Evolutionary conservation across 2,888 invertebrate genomes (phyloP), one percentile per base, ranked within the genome.

Genomic region (Penaeus monodon): DNA sequence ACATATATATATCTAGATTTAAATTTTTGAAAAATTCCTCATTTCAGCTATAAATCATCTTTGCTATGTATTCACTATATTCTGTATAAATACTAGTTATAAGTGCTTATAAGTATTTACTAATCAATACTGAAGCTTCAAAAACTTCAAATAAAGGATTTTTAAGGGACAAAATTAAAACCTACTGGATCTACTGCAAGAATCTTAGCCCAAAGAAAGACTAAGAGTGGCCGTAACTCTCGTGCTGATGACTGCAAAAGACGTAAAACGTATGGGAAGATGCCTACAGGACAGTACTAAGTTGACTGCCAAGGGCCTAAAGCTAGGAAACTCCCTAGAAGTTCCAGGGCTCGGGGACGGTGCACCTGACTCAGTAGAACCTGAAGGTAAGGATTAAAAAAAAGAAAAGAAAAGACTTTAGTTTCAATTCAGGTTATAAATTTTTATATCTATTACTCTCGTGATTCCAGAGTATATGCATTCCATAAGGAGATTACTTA

Each of bases 121-220:
- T 44, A 33, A 22, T 74, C 24, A 79, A 22, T 33, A 29, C 65
- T 33, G 7, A 33, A 27, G 44, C 29, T 20, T 80, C 3, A 27
- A 33, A 44, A 24, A 27, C n/a, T 20, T 70, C 8, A 20, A 81
- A n/a, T 1, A 66, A 38, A 33, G 8, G 20, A 68, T 38, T n/a
- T 24, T 24, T 63, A n/a, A 44, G 17, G 14, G 66, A 77, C 8
- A 33, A 24, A 38, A 49, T 22, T 49, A 33, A 88, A 76, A 94
- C 95, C 94, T 92, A 97, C 97, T 92, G 95, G 96, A 92, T 99
- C 99, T 10, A 99, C 98, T 63, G 99, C 98, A 87, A 99, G 94
- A 91, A 99, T 98, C 93, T 99, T 98, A 29, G 99, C 98, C 99
- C 99, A 99, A 91, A 99, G 99, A 93, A 98, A 99, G 76, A 99